These are phyloP conservation scores for Neoaliturus tenellus DNA, from an alignment of 2,888 invertebrate genomes.

Conservation along the genomic window DNA sequence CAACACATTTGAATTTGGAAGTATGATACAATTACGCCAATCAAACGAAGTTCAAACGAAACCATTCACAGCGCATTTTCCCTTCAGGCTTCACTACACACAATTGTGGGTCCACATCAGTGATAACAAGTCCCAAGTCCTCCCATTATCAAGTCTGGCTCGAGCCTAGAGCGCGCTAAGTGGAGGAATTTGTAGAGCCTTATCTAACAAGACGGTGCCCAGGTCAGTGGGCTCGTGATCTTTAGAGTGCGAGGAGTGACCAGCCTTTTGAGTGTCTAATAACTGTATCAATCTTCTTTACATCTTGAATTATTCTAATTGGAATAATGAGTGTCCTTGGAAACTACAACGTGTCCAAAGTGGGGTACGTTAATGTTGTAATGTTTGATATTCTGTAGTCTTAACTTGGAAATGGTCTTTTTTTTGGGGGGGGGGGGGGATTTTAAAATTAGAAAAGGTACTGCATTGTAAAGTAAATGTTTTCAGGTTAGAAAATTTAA, in stretches of 20 bases:
- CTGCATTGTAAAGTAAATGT: too few species aligned
- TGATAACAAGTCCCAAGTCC: slow-evolving; percentile 2
- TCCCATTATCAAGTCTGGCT: not conserved
- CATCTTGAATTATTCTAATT: not conserved
- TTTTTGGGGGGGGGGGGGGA: too few species aligned
- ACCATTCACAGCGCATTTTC: too few species aligned
- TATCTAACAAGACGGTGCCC: not conserved
- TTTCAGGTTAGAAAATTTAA: too few species aligned
- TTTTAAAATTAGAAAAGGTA: too few species aligned
- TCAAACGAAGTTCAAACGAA: too few species aligned
- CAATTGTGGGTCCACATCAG: not conserved
- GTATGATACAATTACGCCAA: too few species aligned
- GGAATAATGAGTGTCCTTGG: not conserved
- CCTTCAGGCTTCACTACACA: too few species aligned
- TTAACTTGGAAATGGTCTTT: too few species aligned
- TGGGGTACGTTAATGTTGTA: not conserved
- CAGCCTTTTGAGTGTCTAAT: not conserved
- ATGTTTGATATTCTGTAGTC: too few species aligned
- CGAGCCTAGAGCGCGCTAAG: not conserved
- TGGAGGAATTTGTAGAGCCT: not conserved
- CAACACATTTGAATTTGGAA: too few species aligned
- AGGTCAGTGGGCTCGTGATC: not conserved
- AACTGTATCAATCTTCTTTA: not conserved
- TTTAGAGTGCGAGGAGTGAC: not conserved
- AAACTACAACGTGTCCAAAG: not conserved